Evolutionary conservation across 2,888 invertebrate genomes (phyloP).

Genomic region (Pristionchus japonicus): DNA sequence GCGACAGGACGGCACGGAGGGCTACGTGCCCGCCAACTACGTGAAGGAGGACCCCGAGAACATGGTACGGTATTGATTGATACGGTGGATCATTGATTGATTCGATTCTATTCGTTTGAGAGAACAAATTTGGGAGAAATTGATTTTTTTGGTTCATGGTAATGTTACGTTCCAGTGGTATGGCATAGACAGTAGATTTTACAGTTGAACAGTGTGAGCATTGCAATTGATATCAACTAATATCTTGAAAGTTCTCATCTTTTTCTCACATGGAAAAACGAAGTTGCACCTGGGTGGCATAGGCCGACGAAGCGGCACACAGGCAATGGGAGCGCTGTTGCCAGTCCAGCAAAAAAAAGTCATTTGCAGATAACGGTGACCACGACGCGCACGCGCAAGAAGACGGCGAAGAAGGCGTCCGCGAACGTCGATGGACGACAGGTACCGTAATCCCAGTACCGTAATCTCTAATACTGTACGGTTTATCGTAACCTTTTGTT

Average conservation of each 20-base stretch:
- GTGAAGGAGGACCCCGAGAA: conserved; percentile 88
- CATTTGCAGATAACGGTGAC: conserved; percentile 25
- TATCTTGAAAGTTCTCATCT: neutral
- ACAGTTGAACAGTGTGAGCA: neutral
- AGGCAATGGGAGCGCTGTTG: neutral
- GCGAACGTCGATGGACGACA: conserved; percentile 47
- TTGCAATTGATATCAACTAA: too few species aligned
- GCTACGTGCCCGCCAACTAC: conserved; percentile 90
- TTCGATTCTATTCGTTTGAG: too few species aligned
- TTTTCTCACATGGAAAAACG: neutral
- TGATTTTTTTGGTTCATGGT: too few species aligned
- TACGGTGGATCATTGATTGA: too few species aligned
- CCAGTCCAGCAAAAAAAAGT: neutral
- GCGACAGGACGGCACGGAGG: conserved; percentile 89
- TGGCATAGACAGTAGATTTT: too few species aligned
- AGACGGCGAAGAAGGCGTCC: conserved; percentile 51
- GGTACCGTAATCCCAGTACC: too few species aligned
- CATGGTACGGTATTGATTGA: neutral
- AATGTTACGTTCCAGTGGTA: too few species aligned
- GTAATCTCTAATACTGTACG: too few species aligned
- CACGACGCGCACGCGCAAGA: conserved; percentile 58
- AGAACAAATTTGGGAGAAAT: neutral
- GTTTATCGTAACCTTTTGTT: too few species aligned
- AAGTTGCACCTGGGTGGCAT: neutral
- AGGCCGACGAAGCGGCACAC: neutral